phyloP scores from a whole-genome alignment of 2,113 vertebrate species.

The Tragelaphus imberbis region DNA sequence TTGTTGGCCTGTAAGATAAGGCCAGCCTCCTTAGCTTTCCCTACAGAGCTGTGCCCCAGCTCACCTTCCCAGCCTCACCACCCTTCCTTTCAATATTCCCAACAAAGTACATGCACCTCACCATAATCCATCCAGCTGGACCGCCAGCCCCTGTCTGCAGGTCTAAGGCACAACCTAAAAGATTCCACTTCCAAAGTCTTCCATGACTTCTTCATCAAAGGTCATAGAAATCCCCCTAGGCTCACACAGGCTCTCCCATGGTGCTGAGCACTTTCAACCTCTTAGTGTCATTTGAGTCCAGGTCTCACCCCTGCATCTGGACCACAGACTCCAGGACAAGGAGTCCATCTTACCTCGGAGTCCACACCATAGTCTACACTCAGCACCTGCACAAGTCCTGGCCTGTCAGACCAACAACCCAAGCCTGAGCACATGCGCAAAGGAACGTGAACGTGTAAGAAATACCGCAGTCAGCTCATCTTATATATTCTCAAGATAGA shows the following conservation, averaged over 20 bases:
- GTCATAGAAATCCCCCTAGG: background rate
- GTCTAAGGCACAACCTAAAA: background rate
- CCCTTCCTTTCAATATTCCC: background rate
- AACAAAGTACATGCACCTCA: background rate
- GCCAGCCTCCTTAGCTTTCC: background rate
- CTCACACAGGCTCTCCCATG: background rate
- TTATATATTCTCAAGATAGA: background rate
- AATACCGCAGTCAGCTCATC: background rate
- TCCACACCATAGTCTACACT: background rate
- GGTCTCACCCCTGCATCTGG: background rate
- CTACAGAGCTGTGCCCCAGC: background rate
- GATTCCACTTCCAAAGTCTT: background rate
- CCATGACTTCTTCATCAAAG: background rate
- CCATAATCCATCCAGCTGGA: background rate
- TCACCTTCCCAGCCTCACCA: background rate
- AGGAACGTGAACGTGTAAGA: background rate
- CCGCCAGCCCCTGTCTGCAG: background rate
- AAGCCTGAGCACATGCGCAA: rapidly evolving
- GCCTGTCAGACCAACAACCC: too few relatives aligned
- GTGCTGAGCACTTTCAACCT: background rate
- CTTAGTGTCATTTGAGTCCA: background rate
- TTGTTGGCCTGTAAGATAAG: background rate
- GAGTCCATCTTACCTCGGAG: background rate
- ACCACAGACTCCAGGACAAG: background rate
- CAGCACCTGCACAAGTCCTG: background rate